Percentiles rank a stretch among this genome's conserved stretches.
Conservation (phyloP, 2,888 invertebrate species). For the Odontomyia ornata region DNA sequence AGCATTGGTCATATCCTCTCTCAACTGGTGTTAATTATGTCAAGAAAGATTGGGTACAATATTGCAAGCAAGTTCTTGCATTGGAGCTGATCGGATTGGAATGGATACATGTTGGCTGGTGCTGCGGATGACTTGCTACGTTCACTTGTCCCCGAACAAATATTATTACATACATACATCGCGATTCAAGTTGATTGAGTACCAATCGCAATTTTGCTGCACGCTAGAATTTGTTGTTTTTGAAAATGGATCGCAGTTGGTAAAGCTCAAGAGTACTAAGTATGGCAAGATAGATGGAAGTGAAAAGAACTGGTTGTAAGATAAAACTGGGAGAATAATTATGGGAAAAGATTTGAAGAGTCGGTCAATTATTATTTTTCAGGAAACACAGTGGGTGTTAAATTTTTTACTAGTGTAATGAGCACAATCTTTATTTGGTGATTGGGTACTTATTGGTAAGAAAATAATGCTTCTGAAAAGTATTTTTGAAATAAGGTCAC, state of each 20-base stretch:
- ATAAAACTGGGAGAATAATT: too few species aligned
- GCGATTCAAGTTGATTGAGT: background rate
- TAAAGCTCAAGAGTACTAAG: background rate
- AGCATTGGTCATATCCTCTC: background rate
- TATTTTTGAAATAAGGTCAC: too few species aligned
- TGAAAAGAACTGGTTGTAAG: background rate
- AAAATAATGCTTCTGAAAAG: too few species aligned
- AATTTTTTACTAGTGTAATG: too few species aligned
- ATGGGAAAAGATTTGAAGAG: too few species aligned
- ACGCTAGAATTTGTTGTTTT: background rate
- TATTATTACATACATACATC: background rate
- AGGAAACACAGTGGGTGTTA: too few species aligned
- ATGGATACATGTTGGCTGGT: background rate
- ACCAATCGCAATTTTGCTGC: background rate
- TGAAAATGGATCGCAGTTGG: background rate
- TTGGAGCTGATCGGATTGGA: too few species aligned
- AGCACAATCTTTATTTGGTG: too few species aligned
- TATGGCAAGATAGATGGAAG: background rate
- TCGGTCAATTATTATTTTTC: too few species aligned
- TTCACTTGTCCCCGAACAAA: conserved; percentile 7
- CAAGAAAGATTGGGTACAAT: conserved; percentile 4
- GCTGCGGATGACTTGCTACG: background rate
- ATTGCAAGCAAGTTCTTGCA: background rate
- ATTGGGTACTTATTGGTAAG: too few species aligned
- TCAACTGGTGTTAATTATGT: conserved; percentile 18